These are phyloP conservation scores for Scrobipalpa atriplicella DNA, from an alignment of 2,888 invertebrate genomes.

Conservation along the genomic window DNA sequence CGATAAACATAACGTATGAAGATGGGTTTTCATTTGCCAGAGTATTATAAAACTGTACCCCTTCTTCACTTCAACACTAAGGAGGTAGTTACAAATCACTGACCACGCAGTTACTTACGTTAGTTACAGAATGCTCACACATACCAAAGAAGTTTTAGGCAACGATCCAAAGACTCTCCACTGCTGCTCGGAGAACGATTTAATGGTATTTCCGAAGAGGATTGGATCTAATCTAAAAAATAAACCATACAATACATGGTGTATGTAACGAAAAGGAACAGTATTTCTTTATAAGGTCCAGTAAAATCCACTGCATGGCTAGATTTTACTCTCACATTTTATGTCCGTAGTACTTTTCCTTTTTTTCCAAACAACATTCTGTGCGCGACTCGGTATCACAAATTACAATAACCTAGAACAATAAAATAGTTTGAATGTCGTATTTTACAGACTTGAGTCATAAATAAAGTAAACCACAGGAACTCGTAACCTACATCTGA, in stretches of 20 bases:
- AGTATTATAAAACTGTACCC: not conserved
- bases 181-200: not conserved
- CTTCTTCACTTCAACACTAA: not conserved
- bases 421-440: too few species aligned
- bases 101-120: not conserved
- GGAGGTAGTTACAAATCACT: conserved; percentile 4
- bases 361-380: too few species aligned
- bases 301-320: too few species aligned
- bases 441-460: not conserved
- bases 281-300: too few species aligned
- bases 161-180: not conserved
- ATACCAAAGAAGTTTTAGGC: not conserved
- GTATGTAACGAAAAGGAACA: too few species aligned
- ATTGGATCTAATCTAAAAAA: not conserved
- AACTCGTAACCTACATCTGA: conserved; percentile 8
- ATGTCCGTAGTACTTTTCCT: too few species aligned
- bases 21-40: not conserved
- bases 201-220: not conserved
- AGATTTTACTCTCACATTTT: too few species aligned
- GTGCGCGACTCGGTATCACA: too few species aligned
- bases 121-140: not conserved
- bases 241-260: too few species aligned
- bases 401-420: too few species aligned
- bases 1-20: too few species aligned
- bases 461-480: not conserved